A percentile compares a stretch with the other conserved stretches of the same genome.
Conservation (phyloP, 2,797 vertebrate genomes). For the Hipposideros larvatus region DNA sequence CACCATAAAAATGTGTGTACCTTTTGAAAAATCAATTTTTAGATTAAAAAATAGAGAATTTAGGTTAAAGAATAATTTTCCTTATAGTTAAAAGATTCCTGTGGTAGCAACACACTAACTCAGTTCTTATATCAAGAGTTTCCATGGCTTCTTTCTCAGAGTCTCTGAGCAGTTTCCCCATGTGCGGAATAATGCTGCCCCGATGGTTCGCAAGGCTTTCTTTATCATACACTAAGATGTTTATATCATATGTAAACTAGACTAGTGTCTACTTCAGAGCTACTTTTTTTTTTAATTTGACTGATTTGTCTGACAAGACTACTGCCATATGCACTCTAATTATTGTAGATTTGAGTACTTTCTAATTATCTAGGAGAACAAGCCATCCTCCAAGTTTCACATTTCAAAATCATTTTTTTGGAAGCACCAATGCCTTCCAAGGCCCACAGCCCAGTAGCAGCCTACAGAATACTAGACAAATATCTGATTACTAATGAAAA, state of each 20-base stretch:
- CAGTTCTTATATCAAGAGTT: not conserved
- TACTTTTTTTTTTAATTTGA: not conserved
- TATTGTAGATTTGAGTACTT: slow-evolving; percentile 1
- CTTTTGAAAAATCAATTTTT: slow-evolving; percentile 41
- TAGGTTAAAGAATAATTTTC: slow-evolving; percentile 24
- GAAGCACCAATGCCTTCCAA: slow-evolving; percentile 35
- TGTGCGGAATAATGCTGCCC: not conserved
- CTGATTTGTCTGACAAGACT: slow-evolving; percentile 6
- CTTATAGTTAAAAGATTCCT: slow-evolving; percentile 19
- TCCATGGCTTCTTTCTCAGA: slow-evolving; percentile 1
- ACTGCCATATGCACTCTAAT: slow-evolving; percentile 1
- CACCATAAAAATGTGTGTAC: slow-evolving; percentile 19
- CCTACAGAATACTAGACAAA: not conserved
- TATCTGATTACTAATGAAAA: slow-evolving; percentile 39
- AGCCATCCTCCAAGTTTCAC: not conserved
- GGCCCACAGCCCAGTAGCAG: not conserved
- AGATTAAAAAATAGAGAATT: slow-evolving; percentile 27
- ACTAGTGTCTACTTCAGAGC: slow-evolving; percentile 10
- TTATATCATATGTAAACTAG: not conserved
- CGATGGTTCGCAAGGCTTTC: not conserved
- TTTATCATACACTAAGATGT: not conserved
- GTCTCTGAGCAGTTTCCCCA: not conserved
- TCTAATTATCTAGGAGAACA: slow-evolving; percentile 53
- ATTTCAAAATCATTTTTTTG: slow-evolving; percentile 60
- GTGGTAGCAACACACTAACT: not conserved